These are phyloP conservation scores for Gallinago undulata DNA, from an alignment of 2,113 vertebrate genomes.

Conservation along the genomic window DNA sequence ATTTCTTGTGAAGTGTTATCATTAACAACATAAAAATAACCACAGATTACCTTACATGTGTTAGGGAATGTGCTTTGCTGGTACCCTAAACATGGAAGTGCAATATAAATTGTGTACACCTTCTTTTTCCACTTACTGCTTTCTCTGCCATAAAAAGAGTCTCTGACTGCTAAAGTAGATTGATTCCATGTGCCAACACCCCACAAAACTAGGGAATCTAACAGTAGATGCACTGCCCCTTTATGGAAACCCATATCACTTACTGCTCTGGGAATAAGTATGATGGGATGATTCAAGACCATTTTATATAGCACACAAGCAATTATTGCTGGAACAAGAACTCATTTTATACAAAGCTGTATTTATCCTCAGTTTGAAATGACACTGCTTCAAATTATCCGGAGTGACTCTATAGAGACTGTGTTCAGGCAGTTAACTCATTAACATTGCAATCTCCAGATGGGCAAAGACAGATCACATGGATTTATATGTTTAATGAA, in stretches of 20 bases:
- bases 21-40: constrained; percentile 7
- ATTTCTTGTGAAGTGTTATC: neutral
- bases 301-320: neutral
- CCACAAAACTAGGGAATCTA: neutral
- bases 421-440: constrained; percentile 43
- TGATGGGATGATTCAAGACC: constrained; percentile 33
- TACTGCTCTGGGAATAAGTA: constrained; percentile 29
- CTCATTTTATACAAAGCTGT: constrained; percentile 43
- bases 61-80: neutral
- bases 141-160: constrained; percentile 31
- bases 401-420: neutral
- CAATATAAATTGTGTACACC: neutral
- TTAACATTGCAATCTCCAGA: constrained; percentile 47
- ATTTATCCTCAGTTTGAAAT: constrained; percentile 45
- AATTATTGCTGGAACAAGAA: constrained; percentile 52
- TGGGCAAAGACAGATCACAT: neutral
- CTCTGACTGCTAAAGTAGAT: constrained; percentile 27
- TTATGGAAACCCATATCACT: constrained; percentile 1
- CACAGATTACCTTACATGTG: neutral
- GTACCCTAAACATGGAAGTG: neutral
- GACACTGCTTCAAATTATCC: constrained; percentile 29
- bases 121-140: constrained; percentile 6
- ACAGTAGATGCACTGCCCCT: neutral
- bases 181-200: constrained; percentile 14
- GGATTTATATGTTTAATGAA: constrained; percentile 8